Evolutionary conservation across 2,797 vertebrate species (phyloP).

Genomic region (Clarias platycephalus): DNA sequence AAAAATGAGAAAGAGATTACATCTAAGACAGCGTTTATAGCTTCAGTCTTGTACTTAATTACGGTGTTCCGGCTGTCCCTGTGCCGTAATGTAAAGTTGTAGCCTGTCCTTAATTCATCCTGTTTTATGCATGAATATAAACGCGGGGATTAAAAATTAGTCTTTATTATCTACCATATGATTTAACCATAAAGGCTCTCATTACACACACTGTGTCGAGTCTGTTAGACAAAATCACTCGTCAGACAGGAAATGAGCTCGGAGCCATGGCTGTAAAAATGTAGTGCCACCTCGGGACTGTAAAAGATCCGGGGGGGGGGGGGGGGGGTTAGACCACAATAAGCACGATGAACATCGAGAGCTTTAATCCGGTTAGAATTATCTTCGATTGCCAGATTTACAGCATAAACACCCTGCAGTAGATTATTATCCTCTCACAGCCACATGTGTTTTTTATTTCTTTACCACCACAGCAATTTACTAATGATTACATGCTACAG

Average conservation of each 20-base stretch:
- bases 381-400: background rate
- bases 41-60: background rate
- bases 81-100: no score
- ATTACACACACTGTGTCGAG: background rate
- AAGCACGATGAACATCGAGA: background rate
- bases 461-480: background rate
- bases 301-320: background rate
- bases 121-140: background rate
- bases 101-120: background rate
- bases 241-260: constrained; percentile 48
- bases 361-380: background rate
- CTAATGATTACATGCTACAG: background rate
- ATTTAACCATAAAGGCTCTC: background rate
- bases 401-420: background rate
- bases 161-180: no score
- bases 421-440: background rate
- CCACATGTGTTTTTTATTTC: background rate
- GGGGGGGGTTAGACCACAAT: background rate
- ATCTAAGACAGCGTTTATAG: background rate
- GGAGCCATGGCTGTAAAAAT: constrained; percentile 53
- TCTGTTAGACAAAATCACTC: background rate
- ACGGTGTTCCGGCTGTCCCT: background rate
- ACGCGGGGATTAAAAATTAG: background rate
- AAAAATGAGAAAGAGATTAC: background rate
- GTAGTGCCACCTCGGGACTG: constrained; percentile 72